Evolutionary conservation across 2,797 vertebrate species (phyloP).

Genomic region (Sebastes kiyomatsui): DNA sequence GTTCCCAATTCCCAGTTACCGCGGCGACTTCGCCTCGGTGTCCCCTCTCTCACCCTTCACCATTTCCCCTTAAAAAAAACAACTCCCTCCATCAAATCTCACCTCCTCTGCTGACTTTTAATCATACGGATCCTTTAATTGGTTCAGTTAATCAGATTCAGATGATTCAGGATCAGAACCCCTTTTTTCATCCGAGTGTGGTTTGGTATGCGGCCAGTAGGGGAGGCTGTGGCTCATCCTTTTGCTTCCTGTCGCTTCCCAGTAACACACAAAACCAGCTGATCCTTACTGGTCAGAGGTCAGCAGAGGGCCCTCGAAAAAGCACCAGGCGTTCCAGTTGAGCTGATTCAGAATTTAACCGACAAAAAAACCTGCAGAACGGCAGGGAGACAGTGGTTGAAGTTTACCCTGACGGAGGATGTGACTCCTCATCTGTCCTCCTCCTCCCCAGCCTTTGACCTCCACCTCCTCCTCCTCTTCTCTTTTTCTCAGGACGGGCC

Average conservation of each 20-base stretch:
- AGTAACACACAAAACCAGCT: slow-evolving; percentile 45
- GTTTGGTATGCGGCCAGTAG: slow-evolving; percentile 66
- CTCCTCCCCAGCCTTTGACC: slow-evolving; percentile 49
- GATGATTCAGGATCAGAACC: slow-evolving; percentile 23
- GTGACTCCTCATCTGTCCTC: slow-evolving; percentile 52
- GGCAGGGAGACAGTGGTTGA: not conserved
- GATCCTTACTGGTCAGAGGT: slow-evolving; percentile 65
- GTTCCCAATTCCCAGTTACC: slow-evolving; percentile 80
- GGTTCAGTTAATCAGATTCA: slow-evolving; percentile 51
- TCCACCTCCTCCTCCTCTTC: slow-evolving; percentile 23
- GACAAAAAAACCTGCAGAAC: not conserved
- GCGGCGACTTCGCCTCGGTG: slow-evolving; percentile 54
- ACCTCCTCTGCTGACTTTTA: slow-evolving; percentile 44
- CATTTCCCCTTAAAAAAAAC: slow-evolving; percentile 29
- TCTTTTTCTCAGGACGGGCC: slow-evolving; percentile 32
- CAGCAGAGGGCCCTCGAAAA: slow-evolving; percentile 31
- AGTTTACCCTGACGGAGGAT: slow-evolving; percentile 39
- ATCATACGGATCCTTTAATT: slow-evolving; percentile 60
- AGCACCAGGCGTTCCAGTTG: slow-evolving; percentile 33
- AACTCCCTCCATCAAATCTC: slow-evolving; percentile 45
- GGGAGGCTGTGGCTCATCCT: slow-evolving; percentile 68
- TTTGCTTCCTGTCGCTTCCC: slow-evolving; percentile 7
- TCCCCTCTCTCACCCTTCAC: slow-evolving; percentile 59
- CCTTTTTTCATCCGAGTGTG: not conserved
- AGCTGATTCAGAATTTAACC: slow-evolving; percentile 35